Conservation (phyloP, 2,888 invertebrate species). For the Celastrina argiolus region DNA sequence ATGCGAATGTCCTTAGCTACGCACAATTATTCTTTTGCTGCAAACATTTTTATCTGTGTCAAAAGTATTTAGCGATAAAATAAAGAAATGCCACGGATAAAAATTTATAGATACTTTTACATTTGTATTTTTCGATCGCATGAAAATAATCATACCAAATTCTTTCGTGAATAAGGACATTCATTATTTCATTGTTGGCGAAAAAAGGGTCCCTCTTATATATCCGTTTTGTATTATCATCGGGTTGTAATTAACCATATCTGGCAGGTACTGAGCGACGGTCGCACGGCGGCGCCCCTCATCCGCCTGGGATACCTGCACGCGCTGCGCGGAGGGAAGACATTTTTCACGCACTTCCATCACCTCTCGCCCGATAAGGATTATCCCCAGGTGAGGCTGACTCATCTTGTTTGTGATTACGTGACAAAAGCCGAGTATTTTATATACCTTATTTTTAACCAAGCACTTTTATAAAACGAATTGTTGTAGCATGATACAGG, state of each 20-base stretch:
- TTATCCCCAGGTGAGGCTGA: constrained; percentile 82
- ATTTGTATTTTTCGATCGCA: too few relatives aligned
- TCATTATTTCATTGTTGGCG: constrained; percentile 12
- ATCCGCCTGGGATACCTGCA: constrained; percentile 89
- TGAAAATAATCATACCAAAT: too few relatives aligned
- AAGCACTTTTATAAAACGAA: too few relatives aligned
- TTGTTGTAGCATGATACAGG: too few relatives aligned
- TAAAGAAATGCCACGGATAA: too few relatives aligned
- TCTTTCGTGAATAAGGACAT: not conserved
- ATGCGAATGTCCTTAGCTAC: not conserved
- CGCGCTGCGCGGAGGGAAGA: constrained; percentile 86
- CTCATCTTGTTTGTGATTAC: not conserved
- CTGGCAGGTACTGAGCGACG: constrained; percentile 88
- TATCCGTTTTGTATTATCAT: not conserved
- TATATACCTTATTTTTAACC: not conserved
- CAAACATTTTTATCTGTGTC: not conserved
- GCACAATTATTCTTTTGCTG: not conserved
- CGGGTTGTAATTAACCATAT: constrained; percentile 9
- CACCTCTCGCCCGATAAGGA: constrained; percentile 90
- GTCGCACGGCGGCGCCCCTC: constrained; percentile 91
- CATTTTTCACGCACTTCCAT: constrained; percentile 92
- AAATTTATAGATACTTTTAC: too few relatives aligned
- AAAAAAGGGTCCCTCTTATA: not conserved
- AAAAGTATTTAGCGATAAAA: not conserved
- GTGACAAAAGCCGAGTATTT: not conserved